Conservation (phyloP, 2,888 invertebrate genomes). For the Eupeodes luniger region DNA sequence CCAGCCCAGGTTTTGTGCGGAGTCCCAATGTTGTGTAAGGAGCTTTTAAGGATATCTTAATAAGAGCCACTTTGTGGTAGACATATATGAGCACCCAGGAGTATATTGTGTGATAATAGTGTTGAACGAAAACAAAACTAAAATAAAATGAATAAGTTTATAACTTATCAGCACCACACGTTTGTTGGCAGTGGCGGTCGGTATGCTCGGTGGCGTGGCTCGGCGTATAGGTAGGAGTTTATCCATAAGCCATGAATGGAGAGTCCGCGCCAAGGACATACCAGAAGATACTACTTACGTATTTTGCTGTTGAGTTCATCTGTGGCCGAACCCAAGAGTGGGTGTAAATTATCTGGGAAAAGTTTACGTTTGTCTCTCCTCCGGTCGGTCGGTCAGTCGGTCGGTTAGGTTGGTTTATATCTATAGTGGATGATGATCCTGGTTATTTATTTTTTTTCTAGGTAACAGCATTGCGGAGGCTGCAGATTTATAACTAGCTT, state of each 20-base stretch:
- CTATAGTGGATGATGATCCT: background rate
- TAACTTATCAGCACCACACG: slow-evolving; percentile 56
- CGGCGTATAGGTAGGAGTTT: no score
- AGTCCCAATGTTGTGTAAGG: slow-evolving; percentile 17
- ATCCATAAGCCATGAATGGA: slow-evolving; percentile 29
- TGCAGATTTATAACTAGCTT: slow-evolving; percentile 41
- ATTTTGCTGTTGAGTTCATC: background rate
- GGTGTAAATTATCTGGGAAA: slow-evolving; percentile 33
- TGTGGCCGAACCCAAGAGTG: slow-evolving; percentile 14
- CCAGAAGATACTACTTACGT: background rate
- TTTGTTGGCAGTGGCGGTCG: no score
- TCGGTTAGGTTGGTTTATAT: background rate
- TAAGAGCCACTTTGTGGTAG: slow-evolving; percentile 43
- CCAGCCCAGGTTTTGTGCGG: slow-evolving; percentile 41
- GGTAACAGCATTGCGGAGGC: slow-evolving; percentile 60
- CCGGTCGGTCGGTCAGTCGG: background rate
- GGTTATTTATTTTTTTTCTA: slow-evolving; percentile 4
- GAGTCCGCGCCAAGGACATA: slow-evolving; percentile 25
- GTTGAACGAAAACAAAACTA: slow-evolving; percentile 2
- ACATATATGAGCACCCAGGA: no score
- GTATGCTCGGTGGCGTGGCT: no score
- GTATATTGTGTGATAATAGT: background rate
- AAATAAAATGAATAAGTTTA: slow-evolving; percentile 47
- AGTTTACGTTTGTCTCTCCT: slow-evolving; percentile 41
- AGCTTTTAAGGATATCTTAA: slow-evolving; percentile 57